A percentile compares a stretch with the other conserved stretches of the same genome.
phyloP scores from a whole-genome alignment of 2,113 vertebrate species.

The Cnemophilus loriae region DNA sequence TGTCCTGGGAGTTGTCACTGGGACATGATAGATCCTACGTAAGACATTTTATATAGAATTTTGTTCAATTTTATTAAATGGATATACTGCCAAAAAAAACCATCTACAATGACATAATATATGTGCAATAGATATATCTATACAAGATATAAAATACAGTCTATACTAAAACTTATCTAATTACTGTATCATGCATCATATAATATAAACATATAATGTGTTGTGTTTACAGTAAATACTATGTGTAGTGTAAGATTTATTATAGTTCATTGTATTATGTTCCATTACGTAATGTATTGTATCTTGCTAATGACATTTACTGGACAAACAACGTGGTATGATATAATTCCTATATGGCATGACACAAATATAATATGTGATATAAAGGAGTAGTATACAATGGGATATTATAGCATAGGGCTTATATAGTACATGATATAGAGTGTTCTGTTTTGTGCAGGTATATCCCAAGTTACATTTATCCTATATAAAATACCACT shows the following conservation, averaged over 20 bases:
- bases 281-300: not conserved
- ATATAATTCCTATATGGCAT: not conserved
- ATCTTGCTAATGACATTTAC: not conserved
- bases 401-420: not conserved
- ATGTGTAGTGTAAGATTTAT: not conserved
- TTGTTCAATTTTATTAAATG: not conserved
- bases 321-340: not conserved
- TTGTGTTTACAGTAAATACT: not conserved
- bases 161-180: not conserved
- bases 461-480: not conserved
- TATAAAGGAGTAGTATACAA: not conserved
- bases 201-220: not conserved
- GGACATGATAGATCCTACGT: not conserved
- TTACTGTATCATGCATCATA: not conserved
- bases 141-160: not conserved
- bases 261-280: not conserved
- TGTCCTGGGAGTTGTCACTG: not conserved
- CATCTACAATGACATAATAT: not conserved
- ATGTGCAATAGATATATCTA: not conserved
- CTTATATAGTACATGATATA: not conserved
- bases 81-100: not conserved
- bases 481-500: not conserved
- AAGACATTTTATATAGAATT: not conserved
- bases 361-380: not conserved
- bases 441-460: not conserved